phyloP scores from a whole-genome alignment of 2,797 vertebrate genomes.

The Gouania willdenowi region DNA sequence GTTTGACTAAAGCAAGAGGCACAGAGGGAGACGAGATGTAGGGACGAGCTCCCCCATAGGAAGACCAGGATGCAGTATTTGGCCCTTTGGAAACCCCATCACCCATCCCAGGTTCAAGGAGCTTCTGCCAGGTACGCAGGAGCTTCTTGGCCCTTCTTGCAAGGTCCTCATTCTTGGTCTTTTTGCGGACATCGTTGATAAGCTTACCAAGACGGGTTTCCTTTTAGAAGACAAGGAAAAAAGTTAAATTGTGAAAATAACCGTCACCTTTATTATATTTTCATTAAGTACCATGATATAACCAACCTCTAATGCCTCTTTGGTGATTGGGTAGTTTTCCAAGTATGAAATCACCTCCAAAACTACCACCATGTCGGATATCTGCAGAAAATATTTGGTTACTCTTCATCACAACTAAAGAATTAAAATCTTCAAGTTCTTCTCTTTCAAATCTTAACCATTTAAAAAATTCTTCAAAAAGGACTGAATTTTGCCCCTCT shows the following conservation, averaged over 20 bases:
- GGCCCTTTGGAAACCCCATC: constrained; percentile 76
- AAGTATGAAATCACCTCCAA: constrained; percentile 93
- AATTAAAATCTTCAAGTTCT: no score
- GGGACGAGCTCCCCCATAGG: constrained; percentile 75
- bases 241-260: no score
- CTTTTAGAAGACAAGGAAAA: constrained; percentile 62
- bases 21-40: constrained; percentile 61
- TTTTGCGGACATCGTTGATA: constrained; percentile 93
- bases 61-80: constrained; percentile 71
- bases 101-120: constrained; percentile 83
- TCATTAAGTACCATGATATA: neutral
- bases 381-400: constrained; percentile 84
- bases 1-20: constrained; percentile 58
- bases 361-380: constrained; percentile 93
- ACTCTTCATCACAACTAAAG: no score
- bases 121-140: constrained; percentile 89
- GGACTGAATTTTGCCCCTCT: no score
- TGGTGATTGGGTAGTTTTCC: constrained; percentile 97
- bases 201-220: constrained; percentile 94
- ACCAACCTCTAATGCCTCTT: constrained; percentile 93
- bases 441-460: no score
- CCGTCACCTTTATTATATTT: neutral
- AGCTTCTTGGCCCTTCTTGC: constrained; percentile 92
- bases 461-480: no score
- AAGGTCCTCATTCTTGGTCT: constrained; percentile 89